Conservation (phyloP, 37 sponge, comb jelly and placozoan species). For the Ianthella basta region DNA sequence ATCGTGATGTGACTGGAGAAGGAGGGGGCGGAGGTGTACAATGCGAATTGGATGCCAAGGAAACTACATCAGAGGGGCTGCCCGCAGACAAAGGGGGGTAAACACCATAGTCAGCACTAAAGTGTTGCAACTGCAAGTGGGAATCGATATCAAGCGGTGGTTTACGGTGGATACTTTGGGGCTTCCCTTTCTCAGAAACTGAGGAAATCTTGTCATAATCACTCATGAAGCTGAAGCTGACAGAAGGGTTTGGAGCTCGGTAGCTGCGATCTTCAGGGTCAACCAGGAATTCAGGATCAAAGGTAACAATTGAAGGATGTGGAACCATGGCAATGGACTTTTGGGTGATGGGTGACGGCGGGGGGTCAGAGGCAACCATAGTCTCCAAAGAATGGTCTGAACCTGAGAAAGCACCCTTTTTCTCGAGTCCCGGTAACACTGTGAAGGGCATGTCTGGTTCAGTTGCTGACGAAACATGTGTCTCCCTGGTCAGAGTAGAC, state of each 20-base stretch:
- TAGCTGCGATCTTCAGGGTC: no score
- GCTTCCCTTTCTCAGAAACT: background rate
- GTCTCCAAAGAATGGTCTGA: conserved; percentile 15
- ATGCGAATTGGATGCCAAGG: conserved; percentile 26
- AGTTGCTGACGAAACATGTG: background rate
- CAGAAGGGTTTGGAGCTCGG: conserved; percentile 15
- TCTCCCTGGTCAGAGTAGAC: conserved; percentile 12
- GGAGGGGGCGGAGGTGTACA: conserved; percentile 32
- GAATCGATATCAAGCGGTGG: no score
- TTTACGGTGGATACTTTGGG: background rate
- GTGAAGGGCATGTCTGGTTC: background rate
- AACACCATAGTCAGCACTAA: background rate
- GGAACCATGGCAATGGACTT: background rate
- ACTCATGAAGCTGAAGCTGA: conserved; percentile 4
- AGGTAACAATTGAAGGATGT: background rate
- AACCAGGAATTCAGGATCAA: background rate
- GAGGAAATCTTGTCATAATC: conserved; percentile 12
- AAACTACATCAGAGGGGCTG: conserved; percentile 5
- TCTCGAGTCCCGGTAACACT: background rate
- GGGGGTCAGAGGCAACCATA: conserved; percentile 25
- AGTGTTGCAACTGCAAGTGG: background rate
- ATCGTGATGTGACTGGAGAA: conserved; percentile 19
- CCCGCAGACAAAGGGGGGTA: background rate
- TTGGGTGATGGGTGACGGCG: conserved; percentile 20
- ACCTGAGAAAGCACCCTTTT: background rate